Percentiles rank a stretch among this genome's conserved stretches.
Conservation (phyloP, 2,888 invertebrate species). For the Salpingus planirostris region DNA sequence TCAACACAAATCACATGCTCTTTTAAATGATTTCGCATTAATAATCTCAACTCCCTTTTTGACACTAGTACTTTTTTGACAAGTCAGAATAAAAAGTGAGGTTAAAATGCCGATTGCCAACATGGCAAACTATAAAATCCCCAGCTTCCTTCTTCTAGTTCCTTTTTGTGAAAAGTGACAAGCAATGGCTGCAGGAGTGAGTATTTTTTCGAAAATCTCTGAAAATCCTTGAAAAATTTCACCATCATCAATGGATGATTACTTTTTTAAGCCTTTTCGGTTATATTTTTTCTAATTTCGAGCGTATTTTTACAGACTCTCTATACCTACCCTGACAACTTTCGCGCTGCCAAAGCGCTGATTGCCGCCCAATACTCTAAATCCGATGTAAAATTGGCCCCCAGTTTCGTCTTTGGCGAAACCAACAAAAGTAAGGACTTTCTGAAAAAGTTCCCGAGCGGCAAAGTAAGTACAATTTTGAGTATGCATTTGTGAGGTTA, state of each 20-base stretch:
- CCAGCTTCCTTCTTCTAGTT: slow-evolving; percentile 10
- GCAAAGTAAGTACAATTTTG: slow-evolving; percentile 84
- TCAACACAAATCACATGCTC: too few relatives aligned
- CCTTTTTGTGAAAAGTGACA: slow-evolving; percentile 11
- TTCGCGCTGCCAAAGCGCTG: slow-evolving; percentile 94
- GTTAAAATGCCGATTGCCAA: background rate
- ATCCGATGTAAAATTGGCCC: slow-evolving; percentile 70
- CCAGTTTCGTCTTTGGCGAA: slow-evolving; percentile 86
- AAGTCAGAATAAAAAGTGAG: background rate
- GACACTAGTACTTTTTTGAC: too few relatives aligned
- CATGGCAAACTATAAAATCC: background rate
- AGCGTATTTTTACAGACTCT: slow-evolving; percentile 63
- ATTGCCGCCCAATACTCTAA: slow-evolving; percentile 97
- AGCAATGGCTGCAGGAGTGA: slow-evolving; percentile 69
- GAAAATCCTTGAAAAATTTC: too few relatives aligned
- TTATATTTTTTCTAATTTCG: background rate
- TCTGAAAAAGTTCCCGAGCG: slow-evolving; percentile 90
- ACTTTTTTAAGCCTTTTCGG: background rate
- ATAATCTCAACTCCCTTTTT: too few relatives aligned
- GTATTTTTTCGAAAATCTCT: slow-evolving; percentile 36
- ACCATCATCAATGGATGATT: too few relatives aligned
- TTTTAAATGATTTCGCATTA: too few relatives aligned
- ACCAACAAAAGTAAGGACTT: slow-evolving; percentile 83
- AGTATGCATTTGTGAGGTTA: too few relatives aligned
- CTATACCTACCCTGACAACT: slow-evolving; percentile 97